Conservation (phyloP, 2,797 vertebrate species). For the Thunnus albacares region DNA sequence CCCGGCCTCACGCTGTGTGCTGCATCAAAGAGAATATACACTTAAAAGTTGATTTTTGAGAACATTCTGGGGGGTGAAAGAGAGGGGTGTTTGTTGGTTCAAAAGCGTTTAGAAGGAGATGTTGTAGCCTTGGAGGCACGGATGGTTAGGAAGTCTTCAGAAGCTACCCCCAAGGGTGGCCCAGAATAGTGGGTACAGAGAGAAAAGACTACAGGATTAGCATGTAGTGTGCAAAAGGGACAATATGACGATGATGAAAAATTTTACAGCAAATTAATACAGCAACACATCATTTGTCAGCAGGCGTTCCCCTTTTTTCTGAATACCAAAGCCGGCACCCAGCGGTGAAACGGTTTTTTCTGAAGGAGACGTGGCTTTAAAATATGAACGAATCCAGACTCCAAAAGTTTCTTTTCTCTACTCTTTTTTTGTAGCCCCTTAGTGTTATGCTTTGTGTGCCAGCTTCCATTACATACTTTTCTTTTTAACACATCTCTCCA, state of each 20-base stretch:
- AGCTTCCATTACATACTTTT: slow-evolving; percentile 13
- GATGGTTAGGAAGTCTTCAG: slow-evolving; percentile 64
- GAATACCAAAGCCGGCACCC: slow-evolving; percentile 68
- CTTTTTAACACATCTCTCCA: background rate
- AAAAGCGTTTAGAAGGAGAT: slow-evolving; percentile 78
- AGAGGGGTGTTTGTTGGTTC: slow-evolving; percentile 82
- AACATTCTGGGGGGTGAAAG: slow-evolving; percentile 67
- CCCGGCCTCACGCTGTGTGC: slow-evolving; percentile 71
- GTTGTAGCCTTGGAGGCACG: slow-evolving; percentile 74
- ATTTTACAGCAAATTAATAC: slow-evolving; percentile 77
- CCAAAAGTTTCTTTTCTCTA: slow-evolving; percentile 3
- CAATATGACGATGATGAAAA: slow-evolving; percentile 75
- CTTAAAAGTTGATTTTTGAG: slow-evolving; percentile 78
- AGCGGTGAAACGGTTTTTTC: slow-evolving; percentile 49
- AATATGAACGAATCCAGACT: slow-evolving; percentile 38
- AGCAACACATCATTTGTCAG: slow-evolving; percentile 78
- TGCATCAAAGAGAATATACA: slow-evolving; percentile 85
- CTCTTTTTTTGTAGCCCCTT: background rate
- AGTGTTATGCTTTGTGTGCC: slow-evolving; percentile 6
- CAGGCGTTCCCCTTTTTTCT: slow-evolving; percentile 55
- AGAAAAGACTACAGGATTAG: slow-evolving; percentile 70
- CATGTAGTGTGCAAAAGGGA: slow-evolving; percentile 73
- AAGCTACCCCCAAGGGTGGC: slow-evolving; percentile 70
- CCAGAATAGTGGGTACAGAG: slow-evolving; percentile 60
- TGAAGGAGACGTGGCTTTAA: slow-evolving; percentile 43